Percentiles rank a stretch among this genome's conserved stretches.
Evolutionary conservation across 2,113 vertebrate species (phyloP).

Genomic region (Mormoops blainvillei): DNA sequence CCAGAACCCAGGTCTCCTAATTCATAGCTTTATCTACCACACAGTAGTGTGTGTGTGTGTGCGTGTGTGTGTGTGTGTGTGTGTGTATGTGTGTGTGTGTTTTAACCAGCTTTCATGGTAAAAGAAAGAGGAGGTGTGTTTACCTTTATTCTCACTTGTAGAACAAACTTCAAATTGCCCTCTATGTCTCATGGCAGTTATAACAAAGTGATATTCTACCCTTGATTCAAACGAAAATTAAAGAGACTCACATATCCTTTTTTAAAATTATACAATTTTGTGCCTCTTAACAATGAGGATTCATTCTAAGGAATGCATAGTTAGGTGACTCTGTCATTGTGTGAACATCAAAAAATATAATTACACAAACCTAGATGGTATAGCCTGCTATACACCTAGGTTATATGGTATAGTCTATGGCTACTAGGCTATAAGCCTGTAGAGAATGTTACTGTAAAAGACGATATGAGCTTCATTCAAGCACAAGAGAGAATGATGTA

Average conservation of each 20-base stretch:
- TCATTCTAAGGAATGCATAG: not conserved
- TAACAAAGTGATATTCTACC: not conserved
- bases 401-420: not conserved
- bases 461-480: not conserved
- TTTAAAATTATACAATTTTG: not conserved
- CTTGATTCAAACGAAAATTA: not conserved
- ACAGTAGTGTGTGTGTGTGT: not conserved
- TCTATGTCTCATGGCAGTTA: not conserved
- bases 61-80: too few relatives aligned
- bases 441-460: not conserved
- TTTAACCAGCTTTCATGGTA: not conserved
- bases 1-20: not conserved
- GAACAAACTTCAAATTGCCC: not conserved
- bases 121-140: not conserved
- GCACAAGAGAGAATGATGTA: not conserved
- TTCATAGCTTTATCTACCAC: not conserved
- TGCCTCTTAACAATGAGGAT: not conserved
- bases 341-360: not conserved
- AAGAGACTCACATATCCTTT: not conserved
- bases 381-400: not conserved
- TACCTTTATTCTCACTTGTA: not conserved
- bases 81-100: too few relatives aligned
- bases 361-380: not conserved
- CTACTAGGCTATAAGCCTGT: not conserved
- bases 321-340: not conserved